A percentile compares a stretch with the other conserved stretches of the same genome.
phyloP scores from a whole-genome alignment of 2,888 invertebrate species.

The Tetheella fluctuosa region DNA sequence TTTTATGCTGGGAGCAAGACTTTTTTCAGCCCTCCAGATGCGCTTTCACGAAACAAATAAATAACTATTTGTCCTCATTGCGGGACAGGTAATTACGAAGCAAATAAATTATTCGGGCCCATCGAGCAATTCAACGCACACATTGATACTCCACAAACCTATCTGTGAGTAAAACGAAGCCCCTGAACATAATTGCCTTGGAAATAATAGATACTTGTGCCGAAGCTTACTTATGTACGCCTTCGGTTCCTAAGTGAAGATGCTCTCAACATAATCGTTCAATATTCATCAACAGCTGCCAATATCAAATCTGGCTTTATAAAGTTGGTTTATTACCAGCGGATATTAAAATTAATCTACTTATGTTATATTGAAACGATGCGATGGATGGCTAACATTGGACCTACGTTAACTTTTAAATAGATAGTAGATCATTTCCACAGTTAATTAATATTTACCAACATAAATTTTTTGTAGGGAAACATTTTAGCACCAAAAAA shows the following conservation, averaged over 20 bases:
- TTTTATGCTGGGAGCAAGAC: conserved; percentile 22
- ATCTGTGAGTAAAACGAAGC: conserved; percentile 53
- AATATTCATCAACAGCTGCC: conserved; percentile 59
- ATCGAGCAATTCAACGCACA: conserved; percentile 61
- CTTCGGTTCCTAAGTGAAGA: conserved; percentile 42
- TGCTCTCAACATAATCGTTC: conserved; percentile 48
- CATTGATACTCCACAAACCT: conserved; percentile 50
- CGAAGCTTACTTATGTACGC: conserved; percentile 45
- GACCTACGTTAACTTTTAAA: conserved; percentile 14
- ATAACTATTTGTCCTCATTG: conserved; percentile 38
- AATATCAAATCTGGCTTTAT: conserved; percentile 36
- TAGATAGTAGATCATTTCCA: neutral
- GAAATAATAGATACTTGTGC: conserved; percentile 66
- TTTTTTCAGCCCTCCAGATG: conserved; percentile 22
- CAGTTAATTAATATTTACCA: neutral
- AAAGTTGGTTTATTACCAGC: conserved; percentile 32
- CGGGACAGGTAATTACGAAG: conserved; percentile 55
- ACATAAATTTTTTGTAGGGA: neutral
- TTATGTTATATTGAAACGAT: conserved; percentile 23
- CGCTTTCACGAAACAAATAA: conserved; percentile 33
- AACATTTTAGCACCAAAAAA: neutral
- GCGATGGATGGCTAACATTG: conserved; percentile 16
- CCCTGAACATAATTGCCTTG: conserved; percentile 73
- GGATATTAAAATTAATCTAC: conserved; percentile 14
- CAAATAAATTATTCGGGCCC: conserved; percentile 59